Conservation (phyloP, 2,888 invertebrate genomes). For the Drosophila ezoana region DNA sequence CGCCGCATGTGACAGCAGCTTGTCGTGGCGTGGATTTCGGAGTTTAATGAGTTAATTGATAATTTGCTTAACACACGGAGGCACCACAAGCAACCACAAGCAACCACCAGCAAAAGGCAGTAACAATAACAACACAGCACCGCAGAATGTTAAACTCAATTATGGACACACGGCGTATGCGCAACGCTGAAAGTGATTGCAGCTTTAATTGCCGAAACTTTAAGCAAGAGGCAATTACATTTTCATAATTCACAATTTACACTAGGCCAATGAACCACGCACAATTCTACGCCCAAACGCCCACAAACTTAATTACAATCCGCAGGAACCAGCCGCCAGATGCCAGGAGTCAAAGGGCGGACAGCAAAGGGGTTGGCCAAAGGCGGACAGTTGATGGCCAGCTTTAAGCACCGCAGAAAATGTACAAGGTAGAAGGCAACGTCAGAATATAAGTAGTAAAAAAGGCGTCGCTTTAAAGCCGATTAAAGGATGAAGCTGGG, state of each 20-base stretch:
- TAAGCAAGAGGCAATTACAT: constrained; percentile 46
- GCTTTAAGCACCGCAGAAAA: constrained; percentile 50
- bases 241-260: constrained; percentile 48
- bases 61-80: constrained; percentile 53
- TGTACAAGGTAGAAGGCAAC: constrained; percentile 37
- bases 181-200: constrained; percentile 49
- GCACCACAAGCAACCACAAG: background rate
- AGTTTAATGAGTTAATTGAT: constrained; percentile 67
- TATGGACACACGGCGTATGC: constrained; percentile 66
- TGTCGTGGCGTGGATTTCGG: constrained; percentile 46
- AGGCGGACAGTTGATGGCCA: constrained; percentile 45
- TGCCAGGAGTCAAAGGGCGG: constrained; percentile 18
- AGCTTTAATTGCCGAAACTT: constrained; percentile 43
- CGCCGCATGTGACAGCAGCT: constrained; percentile 47
- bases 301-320: constrained; percentile 67
- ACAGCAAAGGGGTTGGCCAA: constrained; percentile 5
- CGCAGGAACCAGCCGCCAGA: constrained; percentile 45
- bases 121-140: constrained; percentile 15
- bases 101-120: constrained; percentile 17
- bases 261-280: constrained; percentile 46
- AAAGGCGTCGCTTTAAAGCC: constrained; percentile 60
- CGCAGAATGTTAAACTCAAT: constrained; percentile 55
- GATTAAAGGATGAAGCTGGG: constrained; percentile 42
- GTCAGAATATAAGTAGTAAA: constrained; percentile 28
- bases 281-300: constrained; percentile 3